These are phyloP conservation scores for Notodonta dromedarius DNA, from an alignment of 2,888 invertebrate species.

Conservation along the genomic window DNA sequence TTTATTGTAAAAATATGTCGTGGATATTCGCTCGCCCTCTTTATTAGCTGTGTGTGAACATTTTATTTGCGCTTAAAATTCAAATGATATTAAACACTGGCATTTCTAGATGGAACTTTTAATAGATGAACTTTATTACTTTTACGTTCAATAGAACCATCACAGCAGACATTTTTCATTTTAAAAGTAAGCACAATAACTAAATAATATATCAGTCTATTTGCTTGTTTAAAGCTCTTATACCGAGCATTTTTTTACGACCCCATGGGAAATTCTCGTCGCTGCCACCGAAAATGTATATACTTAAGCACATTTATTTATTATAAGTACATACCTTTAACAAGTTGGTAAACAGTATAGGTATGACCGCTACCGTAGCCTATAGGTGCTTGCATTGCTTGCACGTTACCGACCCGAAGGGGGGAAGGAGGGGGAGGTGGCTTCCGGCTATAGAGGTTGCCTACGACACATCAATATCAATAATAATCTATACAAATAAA, in stretches of 20 bases:
- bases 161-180: neutral
- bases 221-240: too few relatives aligned
- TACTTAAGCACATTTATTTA: neutral
- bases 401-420: too few relatives aligned
- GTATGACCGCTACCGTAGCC: too few relatives aligned
- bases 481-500: too few relatives aligned
- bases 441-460: neutral
- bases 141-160: neutral
- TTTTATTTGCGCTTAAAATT: slow-evolving; percentile 1
- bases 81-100: neutral
- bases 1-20: too few relatives aligned
- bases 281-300: neutral
- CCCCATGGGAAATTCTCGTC: neutral
- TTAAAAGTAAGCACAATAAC: neutral
- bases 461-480: too few relatives aligned
- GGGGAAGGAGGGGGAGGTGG: too few relatives aligned
- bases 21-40: neutral
- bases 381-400: too few relatives aligned
- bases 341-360: too few relatives aligned
- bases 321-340: too few relatives aligned
- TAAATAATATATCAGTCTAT: too few relatives aligned
- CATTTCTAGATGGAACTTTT: neutral
- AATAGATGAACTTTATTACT: neutral
- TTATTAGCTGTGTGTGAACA: neutral
- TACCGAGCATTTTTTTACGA: neutral